phyloP scores from a whole-genome alignment of 2,797 vertebrate species.

The Sitta carolinensis region DNA sequence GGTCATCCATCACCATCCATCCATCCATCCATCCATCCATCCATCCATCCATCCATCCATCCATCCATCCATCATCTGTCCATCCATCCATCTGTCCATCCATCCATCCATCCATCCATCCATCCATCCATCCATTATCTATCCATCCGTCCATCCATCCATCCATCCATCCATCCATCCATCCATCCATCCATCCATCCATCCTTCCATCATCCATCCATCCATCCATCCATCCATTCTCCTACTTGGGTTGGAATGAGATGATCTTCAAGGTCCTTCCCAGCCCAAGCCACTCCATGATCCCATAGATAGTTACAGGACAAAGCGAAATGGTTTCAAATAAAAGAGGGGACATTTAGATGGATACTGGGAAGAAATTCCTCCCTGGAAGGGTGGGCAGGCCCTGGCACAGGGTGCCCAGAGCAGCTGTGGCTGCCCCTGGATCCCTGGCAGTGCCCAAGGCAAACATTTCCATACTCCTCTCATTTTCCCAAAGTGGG shows the following conservation, averaged over 20 bases:
- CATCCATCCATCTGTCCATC: background rate
- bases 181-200: background rate
- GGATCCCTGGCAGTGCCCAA: background rate
- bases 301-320: background rate
- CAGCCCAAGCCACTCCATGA: background rate
- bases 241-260: no score
- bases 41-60: background rate
- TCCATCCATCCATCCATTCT: background rate
- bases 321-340: background rate
- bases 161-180: background rate
- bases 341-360: background rate
- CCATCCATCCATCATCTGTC: background rate
- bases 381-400: fast-evolving
- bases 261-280: background rate
- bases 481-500: fast-evolving
- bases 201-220: background rate
- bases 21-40: background rate
- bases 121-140: background rate
- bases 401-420: background rate
- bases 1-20: background rate
- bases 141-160: background rate
- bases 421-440: background rate
- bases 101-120: background rate
- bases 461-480: background rate
- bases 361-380: fast-evolving